Evolutionary conservation across 1,140 invertebrate genomes (phyloP).

Genomic region (Drosophila erecta): DNA sequence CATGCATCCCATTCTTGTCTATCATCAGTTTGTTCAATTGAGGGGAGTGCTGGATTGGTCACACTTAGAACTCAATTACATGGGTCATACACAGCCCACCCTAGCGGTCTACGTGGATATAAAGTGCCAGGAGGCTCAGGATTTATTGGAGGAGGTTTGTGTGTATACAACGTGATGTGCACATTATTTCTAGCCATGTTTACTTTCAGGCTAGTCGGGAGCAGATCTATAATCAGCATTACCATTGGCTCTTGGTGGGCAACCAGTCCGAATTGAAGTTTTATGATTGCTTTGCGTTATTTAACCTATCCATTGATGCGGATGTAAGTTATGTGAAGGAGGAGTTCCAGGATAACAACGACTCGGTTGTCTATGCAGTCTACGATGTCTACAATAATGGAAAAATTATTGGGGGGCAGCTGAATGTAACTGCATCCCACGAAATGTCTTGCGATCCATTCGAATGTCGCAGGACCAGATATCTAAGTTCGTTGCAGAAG

Average conservation of each 20-base stretch:
- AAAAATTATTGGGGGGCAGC: slow-evolving; percentile 60
- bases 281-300: slow-evolving; percentile 35
- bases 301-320: slow-evolving; percentile 73
- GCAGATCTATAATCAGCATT: slow-evolving; percentile 72
- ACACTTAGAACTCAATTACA: slow-evolving; percentile 48
- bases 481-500: slow-evolving; percentile 56
- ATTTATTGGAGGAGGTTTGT: slow-evolving; percentile 48
- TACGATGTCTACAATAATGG: slow-evolving; percentile 82
- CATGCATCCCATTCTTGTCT: slow-evolving; percentile 39
- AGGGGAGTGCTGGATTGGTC: slow-evolving; percentile 20
- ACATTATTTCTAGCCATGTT: neutral
- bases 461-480: slow-evolving; percentile 29
- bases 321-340: slow-evolving; percentile 59
- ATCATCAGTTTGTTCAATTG: slow-evolving; percentile 63
- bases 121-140: slow-evolving; percentile 37
- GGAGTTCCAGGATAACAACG: neutral
- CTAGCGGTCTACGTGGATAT: slow-evolving; percentile 71
- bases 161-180: neutral
- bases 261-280: slow-evolving; percentile 18
- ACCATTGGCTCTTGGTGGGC: slow-evolving; percentile 72
- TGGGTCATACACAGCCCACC: slow-evolving; percentile 54
- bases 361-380: slow-evolving; percentile 11
- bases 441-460: slow-evolving; percentile 42
- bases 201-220: slow-evolving; percentile 42
- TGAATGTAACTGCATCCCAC: slow-evolving; percentile 70